A percentile compares a stretch with the other conserved stretches of the same genome.
Evolutionary conservation across 1,140 invertebrate genomes (phyloP).

Genomic region (Drosophila melanica): DNA sequence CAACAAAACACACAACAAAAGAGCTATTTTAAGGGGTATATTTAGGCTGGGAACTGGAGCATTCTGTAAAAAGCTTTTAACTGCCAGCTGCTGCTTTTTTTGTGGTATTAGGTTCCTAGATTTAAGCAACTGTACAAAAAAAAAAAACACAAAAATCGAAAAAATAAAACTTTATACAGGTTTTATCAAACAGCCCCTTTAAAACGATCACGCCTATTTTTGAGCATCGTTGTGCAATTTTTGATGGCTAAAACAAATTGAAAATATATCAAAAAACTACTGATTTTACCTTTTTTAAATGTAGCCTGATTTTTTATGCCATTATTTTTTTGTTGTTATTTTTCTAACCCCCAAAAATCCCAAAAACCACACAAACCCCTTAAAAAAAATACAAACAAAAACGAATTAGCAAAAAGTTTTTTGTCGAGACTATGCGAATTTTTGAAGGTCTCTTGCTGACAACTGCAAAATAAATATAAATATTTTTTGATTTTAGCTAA

Average conservation of each 20-base stretch:
- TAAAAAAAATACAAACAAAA: slow-evolving; percentile 22
- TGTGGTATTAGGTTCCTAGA: slow-evolving; percentile 58
- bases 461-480: slow-evolving; percentile 28
- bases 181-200: slow-evolving; percentile 21
- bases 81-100: slow-evolving; percentile 50
- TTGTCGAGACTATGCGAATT: slow-evolving; percentile 75
- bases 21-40: slow-evolving; percentile 27
- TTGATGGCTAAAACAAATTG: slow-evolving; percentile 44
- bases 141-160: slow-evolving; percentile 25
- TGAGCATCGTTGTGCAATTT: slow-evolving; percentile 78
- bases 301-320: slow-evolving; percentile 59
- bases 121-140: slow-evolving; percentile 53
- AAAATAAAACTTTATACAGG: slow-evolving; percentile 1
- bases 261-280: slow-evolving; percentile 21
- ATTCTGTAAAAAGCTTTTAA: slow-evolving; percentile 47
- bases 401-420: slow-evolving; percentile 32
- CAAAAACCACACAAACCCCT: slow-evolving; percentile 4
- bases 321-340: slow-evolving; percentile 40
- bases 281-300: slow-evolving; percentile 26
- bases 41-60: slow-evolving; percentile 24
- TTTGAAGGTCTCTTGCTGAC: slow-evolving; percentile 72
- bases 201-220: slow-evolving; percentile 79
- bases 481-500: slow-evolving; percentile 30
- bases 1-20: slow-evolving; percentile 49
- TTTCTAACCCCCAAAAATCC: slow-evolving; percentile 28